Base-by-base conservation (phyloP, 1,140 invertebrate genomes). In the Neotoxoptera formosana region DNA sequence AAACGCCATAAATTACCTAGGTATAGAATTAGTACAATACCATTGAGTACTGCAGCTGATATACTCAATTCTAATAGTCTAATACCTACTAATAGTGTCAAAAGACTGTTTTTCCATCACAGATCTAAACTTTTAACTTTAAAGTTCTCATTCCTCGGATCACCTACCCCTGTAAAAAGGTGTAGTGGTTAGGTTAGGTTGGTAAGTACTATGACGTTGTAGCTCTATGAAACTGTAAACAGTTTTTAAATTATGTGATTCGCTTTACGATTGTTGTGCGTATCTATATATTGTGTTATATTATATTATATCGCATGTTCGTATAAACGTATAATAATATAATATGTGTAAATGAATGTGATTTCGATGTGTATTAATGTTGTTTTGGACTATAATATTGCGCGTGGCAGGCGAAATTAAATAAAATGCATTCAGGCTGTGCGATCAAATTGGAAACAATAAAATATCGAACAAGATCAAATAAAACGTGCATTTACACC, bases 401-500 rank as follows among this genome's bases (percentile, higher is more conserved):
- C 2, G n/a, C n/a, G n/a, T 76, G n/a, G n/a, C 60, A n/a, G 6
- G n/a, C 30, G 30, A 34, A 76, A 76, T 30, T 76, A 76, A 76
- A 67, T 60, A 67, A 76, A 76, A 76, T n/a, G n/a, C 30, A 76
- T 76, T 76, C 17, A 76, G 60, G 30, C n/a, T 76, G 14, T n/a
- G 1, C n/a, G 14, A 76, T 34, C 60, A 76, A 76, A 76, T 76
- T 76, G 60, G 4, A 76, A 76, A 76, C 60, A 76, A 76, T 76
- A 76, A 76, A 76, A 76, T 76, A n/a, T 76, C 60, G 60, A 76
- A 76, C 30, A 76, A 76, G 60, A 76, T 76, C 30, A 76, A 76
- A 76, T 76, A 17, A 76, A 76, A 76, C n/a, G 60, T 76, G 60
- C 60, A 76, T 76, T 76, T n/a, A 76, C 60, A 76, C 60, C 60